Evolutionary conservation across 2,797 vertebrate genomes (phyloP).

Genomic region (Pipistrellus pipistrellus): DNA sequence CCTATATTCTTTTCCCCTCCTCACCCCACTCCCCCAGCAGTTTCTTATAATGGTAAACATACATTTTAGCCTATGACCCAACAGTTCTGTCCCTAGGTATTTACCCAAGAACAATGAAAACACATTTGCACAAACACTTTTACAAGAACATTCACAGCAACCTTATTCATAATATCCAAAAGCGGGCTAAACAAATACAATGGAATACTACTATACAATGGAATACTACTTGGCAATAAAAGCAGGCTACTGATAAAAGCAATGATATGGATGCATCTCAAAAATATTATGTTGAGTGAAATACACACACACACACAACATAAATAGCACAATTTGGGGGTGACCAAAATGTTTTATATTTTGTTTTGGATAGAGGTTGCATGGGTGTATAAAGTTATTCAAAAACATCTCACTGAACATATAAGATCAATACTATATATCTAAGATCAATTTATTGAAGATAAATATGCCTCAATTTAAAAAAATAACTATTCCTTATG

Average conservation of each 20-base stretch:
- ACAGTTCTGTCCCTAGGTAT: not conserved
- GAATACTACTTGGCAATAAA: not conserved
- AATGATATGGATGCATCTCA: not conserved
- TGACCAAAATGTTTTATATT: not conserved
- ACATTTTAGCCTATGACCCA: not conserved
- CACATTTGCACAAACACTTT: not conserved
- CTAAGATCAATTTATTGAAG: not conserved
- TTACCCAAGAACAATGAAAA: conserved; percentile 42
- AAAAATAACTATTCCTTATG: not conserved
- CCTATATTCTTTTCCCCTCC: not conserved
- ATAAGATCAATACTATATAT: not conserved
- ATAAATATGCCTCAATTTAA: conserved; percentile 38
- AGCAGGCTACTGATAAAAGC: not conserved
- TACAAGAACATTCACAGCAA: not conserved
- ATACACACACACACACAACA: not conserved
- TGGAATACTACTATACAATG: not conserved
- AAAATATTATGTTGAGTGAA: not conserved
- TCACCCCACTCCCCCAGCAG: not conserved
- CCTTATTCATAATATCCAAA: not conserved
- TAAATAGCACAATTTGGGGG: not conserved
- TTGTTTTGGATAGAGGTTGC: not conserved
- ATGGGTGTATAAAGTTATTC: not conserved
- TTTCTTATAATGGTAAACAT: conserved; percentile 10
- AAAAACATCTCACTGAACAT: not conserved
- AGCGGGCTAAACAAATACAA: not conserved